Percentiles rank a stretch among this genome's conserved stretches.
Evolutionary conservation across 2,888 invertebrate genomes (phyloP).

Genomic region (Andrena marginata): DNA sequence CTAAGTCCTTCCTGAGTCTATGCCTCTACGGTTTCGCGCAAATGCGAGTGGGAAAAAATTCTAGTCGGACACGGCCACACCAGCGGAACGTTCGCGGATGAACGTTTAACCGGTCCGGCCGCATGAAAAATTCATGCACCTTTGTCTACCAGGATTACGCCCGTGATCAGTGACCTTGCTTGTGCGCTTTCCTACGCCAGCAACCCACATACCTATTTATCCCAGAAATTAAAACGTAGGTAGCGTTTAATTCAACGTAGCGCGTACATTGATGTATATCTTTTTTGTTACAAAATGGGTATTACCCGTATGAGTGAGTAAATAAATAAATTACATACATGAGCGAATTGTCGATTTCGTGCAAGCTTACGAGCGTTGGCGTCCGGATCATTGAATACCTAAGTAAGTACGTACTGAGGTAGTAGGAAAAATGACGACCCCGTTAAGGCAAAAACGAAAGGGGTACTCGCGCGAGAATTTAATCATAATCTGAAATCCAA

Average conservation of each 20-base stretch:
- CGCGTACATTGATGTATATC: no score
- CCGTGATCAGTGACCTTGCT: constrained; percentile 28
- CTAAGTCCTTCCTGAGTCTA: constrained; percentile 40
- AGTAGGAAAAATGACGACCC: constrained; percentile 5
- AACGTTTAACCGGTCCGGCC: constrained; percentile 41
- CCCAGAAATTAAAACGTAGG: constrained; percentile 1
- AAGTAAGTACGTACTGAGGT: background rate
- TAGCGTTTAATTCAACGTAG: no score
- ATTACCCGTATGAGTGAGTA: no score
- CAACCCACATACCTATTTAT: constrained; percentile 15
- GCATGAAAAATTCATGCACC: constrained; percentile 53
- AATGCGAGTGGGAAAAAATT: constrained; percentile 52
- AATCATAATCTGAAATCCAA: constrained; percentile 73
- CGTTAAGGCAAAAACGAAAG: constrained; percentile 29
- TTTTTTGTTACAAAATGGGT: no score
- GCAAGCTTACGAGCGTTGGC: no score
- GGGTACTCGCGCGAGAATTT: constrained; percentile 58
- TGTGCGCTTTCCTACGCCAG: background rate
- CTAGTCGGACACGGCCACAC: background rate
- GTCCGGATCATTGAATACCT: no score
- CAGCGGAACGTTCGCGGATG: constrained; percentile 13
- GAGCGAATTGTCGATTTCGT: no score
- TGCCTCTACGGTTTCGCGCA: constrained; percentile 10
- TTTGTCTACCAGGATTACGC: constrained; percentile 39
- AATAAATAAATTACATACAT: no score